Evolutionary conservation across 2,888 invertebrate genomes (phyloP), one percentile per base, ranked within the genome.

Genomic region (Myopa tessellatipennis): DNA sequence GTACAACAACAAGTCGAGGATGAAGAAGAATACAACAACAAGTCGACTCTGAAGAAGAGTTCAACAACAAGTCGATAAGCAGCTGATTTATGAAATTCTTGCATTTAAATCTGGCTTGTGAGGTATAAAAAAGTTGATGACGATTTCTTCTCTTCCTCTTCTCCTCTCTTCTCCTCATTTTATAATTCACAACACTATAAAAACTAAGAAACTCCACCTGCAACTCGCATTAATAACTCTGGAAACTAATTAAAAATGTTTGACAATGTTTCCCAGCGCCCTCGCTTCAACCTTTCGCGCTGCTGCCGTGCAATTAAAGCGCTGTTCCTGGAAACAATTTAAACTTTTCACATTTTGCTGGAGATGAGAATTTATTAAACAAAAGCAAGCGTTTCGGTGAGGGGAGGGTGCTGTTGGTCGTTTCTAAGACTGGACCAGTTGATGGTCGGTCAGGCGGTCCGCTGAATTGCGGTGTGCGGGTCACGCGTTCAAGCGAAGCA

Each of bases 261-360:
- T 67, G 7, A 36, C 38, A 55, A 55, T 55, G 16, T 65, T 36
- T 65, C 14, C 38, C 65, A 4, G 16, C 65, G 36, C 65, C 61
- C n/a, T n/a, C n/a, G 6, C 18, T 6, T 16, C 60, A 16, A 8
- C 60, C 60, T 16, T 18, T 12, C 1, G n/a, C 16, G 55, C 55
- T 55, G 58, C 58, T 18, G 55, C 18, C 45, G 6, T 16, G 16
- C 36, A 26, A 58, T 36, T 58, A 58, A 71, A 45, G 45, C 52
- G 36, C 72, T 72, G 72, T 60, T 72, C 86, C 73, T 8, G 80
- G 83, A 86, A 86, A 85, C 85, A 86, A 85, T 85, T 86, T 86
- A 84, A 85, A 85, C 85, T 85, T 85, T 85, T 81, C 85, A 84
- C 85, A 85, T 86, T 85, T 86, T 70, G 70, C 60, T 52, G 36